Conservation (phyloP, 1,140 invertebrate genomes). For the Plodia interpunctella region DNA sequence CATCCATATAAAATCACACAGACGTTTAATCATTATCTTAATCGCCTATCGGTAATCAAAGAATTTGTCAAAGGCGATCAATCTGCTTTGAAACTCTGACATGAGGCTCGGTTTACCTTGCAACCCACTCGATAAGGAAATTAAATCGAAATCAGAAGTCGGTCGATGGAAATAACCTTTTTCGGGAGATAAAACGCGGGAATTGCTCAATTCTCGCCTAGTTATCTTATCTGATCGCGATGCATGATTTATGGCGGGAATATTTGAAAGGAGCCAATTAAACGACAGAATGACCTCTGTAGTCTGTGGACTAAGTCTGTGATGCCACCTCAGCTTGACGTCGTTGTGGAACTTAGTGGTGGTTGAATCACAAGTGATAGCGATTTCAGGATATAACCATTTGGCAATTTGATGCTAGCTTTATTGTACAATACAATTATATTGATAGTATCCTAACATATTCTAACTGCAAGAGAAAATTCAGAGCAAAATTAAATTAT, state of each 20-base stretch:
- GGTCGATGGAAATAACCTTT: background rate
- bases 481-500: too few relatives aligned
- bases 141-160: background rate
- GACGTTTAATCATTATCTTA: too few relatives aligned
- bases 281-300: constrained; percentile 9
- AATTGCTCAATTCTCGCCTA: background rate
- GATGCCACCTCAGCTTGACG: constrained; percentile 6
- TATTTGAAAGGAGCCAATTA: constrained; percentile 9
- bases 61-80: too few relatives aligned
- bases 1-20: too few relatives aligned
- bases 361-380: background rate
- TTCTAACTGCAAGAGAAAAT: too few relatives aligned
- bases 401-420: too few relatives aligned
- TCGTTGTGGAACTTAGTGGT: background rate
- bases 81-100: too few relatives aligned
- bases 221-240: constrained; percentile 1
- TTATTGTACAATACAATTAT: too few relatives aligned
- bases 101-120: too few relatives aligned
- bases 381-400: background rate
- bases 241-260: constrained; percentile 7
- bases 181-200: background rate
- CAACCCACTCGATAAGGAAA: too few relatives aligned
- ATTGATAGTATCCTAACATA: too few relatives aligned
- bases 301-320: constrained; percentile 4
- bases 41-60: too few relatives aligned